Percentiles rank a stretch among this genome's conserved stretches.
Conservation (phyloP, 2,113 vertebrate species). For the Lagenorhynchus albirostris region DNA sequence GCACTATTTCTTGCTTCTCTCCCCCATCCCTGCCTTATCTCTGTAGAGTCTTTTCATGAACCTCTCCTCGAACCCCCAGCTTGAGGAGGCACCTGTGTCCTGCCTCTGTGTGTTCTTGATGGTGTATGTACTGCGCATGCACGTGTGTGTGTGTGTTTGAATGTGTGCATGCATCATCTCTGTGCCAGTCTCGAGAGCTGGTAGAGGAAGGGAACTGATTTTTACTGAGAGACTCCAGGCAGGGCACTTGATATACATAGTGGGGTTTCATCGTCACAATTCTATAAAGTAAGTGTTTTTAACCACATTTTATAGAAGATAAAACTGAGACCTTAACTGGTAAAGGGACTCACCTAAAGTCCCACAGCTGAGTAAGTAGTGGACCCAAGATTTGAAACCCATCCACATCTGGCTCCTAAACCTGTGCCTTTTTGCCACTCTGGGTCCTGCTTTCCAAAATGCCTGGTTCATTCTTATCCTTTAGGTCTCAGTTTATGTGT, state of each 20-base stretch:
- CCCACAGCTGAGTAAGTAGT: not conserved
- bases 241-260: not conserved
- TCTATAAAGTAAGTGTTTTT: not conserved
- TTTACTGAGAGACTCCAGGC: not conserved
- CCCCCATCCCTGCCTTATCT: not conserved
- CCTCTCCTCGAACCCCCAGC: not conserved
- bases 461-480: not conserved
- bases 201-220: not conserved
- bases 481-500: not conserved
- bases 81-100: not conserved
- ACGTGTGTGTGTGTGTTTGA: too few species aligned
- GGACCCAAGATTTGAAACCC: not conserved
- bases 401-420: not conserved
- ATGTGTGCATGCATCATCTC: not conserved
- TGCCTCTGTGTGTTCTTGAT: not conserved
- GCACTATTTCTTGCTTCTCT: not conserved
- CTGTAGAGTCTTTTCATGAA: not conserved
- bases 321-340: not conserved
- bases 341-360: not conserved
- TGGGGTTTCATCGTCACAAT: not conserved
- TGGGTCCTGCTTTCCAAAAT: not conserved
- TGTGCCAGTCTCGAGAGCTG: not conserved
- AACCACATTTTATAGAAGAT: not conserved
- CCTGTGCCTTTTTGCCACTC: not conserved
- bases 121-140: rapidly evolving